Evolutionary conservation across 2,888 invertebrate genomes (phyloP).

Genomic region (Unio delphinus): DNA sequence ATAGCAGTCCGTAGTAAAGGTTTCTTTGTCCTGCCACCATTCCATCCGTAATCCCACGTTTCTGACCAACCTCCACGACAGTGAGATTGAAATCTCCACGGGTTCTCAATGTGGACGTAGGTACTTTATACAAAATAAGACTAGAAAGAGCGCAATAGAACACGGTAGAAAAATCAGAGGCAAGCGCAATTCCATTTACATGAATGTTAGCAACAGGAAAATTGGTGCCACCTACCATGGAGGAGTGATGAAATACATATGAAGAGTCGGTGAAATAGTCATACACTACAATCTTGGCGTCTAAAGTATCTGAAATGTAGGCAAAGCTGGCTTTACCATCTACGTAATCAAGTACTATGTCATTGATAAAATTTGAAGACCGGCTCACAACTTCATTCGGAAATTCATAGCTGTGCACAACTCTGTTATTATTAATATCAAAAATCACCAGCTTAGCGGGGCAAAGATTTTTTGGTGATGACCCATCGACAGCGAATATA

Average conservation of each 20-base stretch:
- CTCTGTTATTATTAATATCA: slow-evolving; percentile 10
- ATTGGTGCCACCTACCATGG: slow-evolving; percentile 13
- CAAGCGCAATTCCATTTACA: slow-evolving; percentile 35
- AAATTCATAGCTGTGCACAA: slow-evolving; percentile 18
- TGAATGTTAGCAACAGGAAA: neutral
- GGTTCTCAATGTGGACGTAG: slow-evolving; percentile 18
- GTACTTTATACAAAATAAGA: slow-evolving; percentile 22
- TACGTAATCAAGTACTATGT: slow-evolving; percentile 31
- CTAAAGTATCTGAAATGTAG: slow-evolving; percentile 31
- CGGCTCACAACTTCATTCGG: slow-evolving; percentile 23
- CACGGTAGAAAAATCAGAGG: slow-evolving; percentile 20
- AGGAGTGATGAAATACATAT: slow-evolving; percentile 18
- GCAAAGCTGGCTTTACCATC: slow-evolving; percentile 22
- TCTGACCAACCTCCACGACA: slow-evolving; percentile 19
- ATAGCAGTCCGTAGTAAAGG: slow-evolving; percentile 24
- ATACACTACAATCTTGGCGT: slow-evolving; percentile 24
- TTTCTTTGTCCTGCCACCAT: slow-evolving; percentile 24
- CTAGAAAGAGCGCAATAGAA: slow-evolving; percentile 27
- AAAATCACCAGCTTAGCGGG: slow-evolving; percentile 30
- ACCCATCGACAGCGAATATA: slow-evolving; percentile 6
- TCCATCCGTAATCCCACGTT: slow-evolving; percentile 27
- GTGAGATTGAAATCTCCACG: slow-evolving; percentile 7
- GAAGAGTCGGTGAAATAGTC: slow-evolving; percentile 17
- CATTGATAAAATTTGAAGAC: slow-evolving; percentile 27
- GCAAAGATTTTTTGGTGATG: slow-evolving; percentile 18